A percentile compares a stretch with the other conserved stretches of the same genome.
Conservation (phyloP, 1,140 invertebrate species). For the Doryteuthis pealeii region DNA sequence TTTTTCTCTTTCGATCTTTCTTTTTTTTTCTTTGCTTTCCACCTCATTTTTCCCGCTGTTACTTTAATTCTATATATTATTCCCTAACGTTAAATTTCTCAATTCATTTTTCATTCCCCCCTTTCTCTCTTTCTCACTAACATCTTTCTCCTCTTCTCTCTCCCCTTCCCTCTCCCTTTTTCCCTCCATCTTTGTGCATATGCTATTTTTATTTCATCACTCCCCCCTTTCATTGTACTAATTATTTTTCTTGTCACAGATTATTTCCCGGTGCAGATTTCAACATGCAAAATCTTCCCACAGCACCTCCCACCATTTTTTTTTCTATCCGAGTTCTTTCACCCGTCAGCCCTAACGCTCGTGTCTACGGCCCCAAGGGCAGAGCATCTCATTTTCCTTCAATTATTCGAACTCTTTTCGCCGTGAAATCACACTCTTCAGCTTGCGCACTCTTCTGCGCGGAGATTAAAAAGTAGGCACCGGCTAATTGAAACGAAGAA, state of each 20-base stretch:
- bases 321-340: neutral
- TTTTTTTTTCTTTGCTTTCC: too few relatives aligned
- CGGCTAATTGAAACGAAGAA: neutral
- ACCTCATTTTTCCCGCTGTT: too few relatives aligned
- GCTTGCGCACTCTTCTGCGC: neutral
- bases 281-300: too few relatives aligned
- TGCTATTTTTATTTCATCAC: neutral
- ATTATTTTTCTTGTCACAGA: conserved; percentile 1
- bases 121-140: neutral
- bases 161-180: neutral
- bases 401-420: neutral
- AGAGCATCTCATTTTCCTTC: neutral
- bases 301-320: too few relatives aligned
- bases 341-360: neutral
- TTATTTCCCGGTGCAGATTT: too few relatives aligned
- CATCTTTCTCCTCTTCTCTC: neutral
- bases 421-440: neutral
- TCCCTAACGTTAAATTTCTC: too few relatives aligned
- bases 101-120: neutral
- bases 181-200: neutral
- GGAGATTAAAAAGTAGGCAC: neutral
- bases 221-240: neutral
- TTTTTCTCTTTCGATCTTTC: too few relatives aligned
- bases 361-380: neutral
- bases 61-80: too few relatives aligned